phyloP scores from a whole-genome alignment of 2,113 vertebrate species.

The Acrocephalus kingi region DNA sequence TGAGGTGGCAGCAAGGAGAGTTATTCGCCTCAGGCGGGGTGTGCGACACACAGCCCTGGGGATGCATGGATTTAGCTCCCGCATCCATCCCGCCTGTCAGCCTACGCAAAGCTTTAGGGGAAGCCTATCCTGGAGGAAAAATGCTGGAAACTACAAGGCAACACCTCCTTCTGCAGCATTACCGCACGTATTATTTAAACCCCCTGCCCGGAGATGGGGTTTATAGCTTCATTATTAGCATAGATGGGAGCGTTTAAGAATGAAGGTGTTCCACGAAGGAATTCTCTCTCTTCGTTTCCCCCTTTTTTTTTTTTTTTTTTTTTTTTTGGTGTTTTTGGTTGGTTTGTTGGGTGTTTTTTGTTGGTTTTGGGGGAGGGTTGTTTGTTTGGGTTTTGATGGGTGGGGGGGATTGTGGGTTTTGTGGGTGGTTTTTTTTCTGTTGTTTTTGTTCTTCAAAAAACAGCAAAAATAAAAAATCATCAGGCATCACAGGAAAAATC shows the following conservation, averaged over 20 bases:
- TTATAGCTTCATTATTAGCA: background rate
- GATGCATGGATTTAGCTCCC: background rate
- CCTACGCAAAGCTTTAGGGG: rapidly evolving
- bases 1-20: background rate
- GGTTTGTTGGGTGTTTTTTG: too few species aligned
- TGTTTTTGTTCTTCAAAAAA: too few species aligned
- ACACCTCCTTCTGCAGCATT: background rate
- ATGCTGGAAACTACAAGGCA: rapidly evolving
- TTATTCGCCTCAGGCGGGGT: rapidly evolving
- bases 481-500: too few species aligned
- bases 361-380: too few species aligned
- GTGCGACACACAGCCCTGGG: too few species aligned
- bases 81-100: background rate
- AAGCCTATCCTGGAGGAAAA: background rate
- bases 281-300: background rate
- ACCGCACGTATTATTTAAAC: background rate
- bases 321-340: too few species aligned
- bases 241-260: rapidly evolving
- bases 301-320: too few species aligned
- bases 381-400: too few species aligned
- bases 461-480: too few species aligned
- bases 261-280: background rate
- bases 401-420: too few species aligned
- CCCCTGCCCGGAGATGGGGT: rapidly evolving
- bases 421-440: too few species aligned